Conservation (phyloP, 2,797 vertebrate species). For the Rhabdophis nuchalis region DNA sequence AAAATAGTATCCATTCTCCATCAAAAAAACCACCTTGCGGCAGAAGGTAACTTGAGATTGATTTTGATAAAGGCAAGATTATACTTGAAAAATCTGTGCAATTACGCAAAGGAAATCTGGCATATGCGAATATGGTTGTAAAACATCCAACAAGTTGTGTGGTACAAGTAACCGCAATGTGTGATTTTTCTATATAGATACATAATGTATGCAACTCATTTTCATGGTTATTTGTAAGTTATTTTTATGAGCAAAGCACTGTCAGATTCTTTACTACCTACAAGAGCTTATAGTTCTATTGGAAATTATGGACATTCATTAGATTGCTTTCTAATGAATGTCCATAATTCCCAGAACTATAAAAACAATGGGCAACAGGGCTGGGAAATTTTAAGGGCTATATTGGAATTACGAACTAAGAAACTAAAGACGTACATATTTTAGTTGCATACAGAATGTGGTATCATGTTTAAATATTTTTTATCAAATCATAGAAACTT, state of each 20-base stretch:
- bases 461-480: neutral
- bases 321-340: neutral
- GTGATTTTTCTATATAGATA: neutral
- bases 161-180: rapidly evolving
- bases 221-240: neutral
- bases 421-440: neutral
- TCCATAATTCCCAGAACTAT: neutral
- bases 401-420: neutral
- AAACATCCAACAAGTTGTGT: neutral
- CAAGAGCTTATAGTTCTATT: neutral
- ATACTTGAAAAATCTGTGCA: neutral
- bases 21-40: constrained; percentile 31
- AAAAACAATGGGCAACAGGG: neutral
- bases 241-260: neutral
- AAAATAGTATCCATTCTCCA: constrained; percentile 34
- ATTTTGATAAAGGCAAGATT: constrained; percentile 2
- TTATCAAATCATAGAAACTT: neutral
- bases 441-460: neutral
- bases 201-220: neutral
- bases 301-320: too few relatives aligned
- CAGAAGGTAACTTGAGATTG: constrained; percentile 20
- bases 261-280: neutral
- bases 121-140: neutral
- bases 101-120: neutral
- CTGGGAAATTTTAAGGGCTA: neutral